Conservation (phyloP, 2,113 vertebrate genomes). For the Alouatta palliata region DNA sequence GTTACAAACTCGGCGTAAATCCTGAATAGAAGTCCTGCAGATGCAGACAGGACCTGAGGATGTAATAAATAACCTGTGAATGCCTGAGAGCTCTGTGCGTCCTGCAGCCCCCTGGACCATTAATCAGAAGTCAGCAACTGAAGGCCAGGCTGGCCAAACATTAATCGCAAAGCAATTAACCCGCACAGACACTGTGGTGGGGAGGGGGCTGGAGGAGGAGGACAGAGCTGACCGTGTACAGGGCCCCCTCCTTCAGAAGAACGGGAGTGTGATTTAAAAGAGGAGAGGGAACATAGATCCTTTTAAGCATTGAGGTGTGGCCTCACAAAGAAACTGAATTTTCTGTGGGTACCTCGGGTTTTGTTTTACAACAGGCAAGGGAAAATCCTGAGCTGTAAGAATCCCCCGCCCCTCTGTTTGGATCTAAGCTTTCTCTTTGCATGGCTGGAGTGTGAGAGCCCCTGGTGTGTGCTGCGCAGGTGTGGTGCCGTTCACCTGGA, state of each 20-base stretch:
- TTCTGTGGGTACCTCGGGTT: conserved; percentile 37
- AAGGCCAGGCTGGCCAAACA: conserved; percentile 72
- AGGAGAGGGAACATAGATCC: fast-evolving
- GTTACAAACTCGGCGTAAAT: conserved; percentile 54
- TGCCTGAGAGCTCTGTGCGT: conserved; percentile 45
- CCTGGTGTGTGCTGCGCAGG: fast-evolving
- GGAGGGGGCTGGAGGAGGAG: neutral
- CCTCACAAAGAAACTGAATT: neutral
- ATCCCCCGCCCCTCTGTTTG: neutral
- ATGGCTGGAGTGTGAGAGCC: fast-evolving
- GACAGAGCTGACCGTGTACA: neutral
- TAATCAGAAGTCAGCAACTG: conserved; percentile 78
- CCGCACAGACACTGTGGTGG: neutral
- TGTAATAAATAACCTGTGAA: conserved; percentile 73
- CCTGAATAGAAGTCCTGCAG: conserved; percentile 61
- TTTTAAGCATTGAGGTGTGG: fast-evolving
- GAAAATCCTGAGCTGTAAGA: neutral
- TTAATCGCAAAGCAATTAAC: conserved; percentile 79
- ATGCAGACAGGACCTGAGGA: conserved; percentile 67
- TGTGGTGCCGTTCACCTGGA: neutral
- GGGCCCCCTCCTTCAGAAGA: conserved; percentile 26
- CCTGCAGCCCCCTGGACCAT: conserved; percentile 67
- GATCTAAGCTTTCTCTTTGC: neutral
- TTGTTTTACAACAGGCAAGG: neutral
- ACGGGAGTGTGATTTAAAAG: neutral